These are phyloP conservation scores for Serinus canaria DNA, from an alignment of 2,113 vertebrate genomes.

Conservation along the genomic window DNA sequence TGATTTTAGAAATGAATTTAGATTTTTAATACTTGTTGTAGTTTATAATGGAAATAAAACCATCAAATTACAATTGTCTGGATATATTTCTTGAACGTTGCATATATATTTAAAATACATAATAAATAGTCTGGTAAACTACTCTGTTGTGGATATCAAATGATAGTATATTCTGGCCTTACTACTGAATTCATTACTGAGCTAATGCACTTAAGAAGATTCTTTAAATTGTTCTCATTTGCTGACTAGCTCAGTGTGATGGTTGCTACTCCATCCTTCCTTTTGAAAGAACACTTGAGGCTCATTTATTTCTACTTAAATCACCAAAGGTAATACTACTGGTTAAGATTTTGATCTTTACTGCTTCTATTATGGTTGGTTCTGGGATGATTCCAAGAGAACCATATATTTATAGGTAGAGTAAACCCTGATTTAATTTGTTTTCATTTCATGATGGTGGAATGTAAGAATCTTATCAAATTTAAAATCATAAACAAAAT, in stretches of 20 bases:
- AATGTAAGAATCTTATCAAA: not conserved
- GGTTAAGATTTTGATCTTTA: not conserved
- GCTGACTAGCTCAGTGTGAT: not conserved
- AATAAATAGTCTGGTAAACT: not conserved
- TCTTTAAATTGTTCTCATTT: not conserved
- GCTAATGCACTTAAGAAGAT: not conserved
- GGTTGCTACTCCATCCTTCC: not conserved
- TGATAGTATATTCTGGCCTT: not conserved
- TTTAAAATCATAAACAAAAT: not conserved
- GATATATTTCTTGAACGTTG: not conserved
- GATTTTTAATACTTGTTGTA: not conserved
- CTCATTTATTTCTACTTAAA: not conserved
- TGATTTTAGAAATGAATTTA: not conserved
- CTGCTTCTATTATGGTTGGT: not conserved
- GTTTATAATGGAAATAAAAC: not conserved
- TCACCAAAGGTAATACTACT: not conserved
- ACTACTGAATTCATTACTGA: not conserved
- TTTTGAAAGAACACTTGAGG: not conserved
- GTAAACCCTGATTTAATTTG: not conserved
- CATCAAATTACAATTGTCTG: not conserved
- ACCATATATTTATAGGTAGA: not conserved
- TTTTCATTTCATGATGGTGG: not conserved
- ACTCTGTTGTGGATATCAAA: not conserved
- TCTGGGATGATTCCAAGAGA: not conserved
- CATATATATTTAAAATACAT: not conserved